These are phyloP conservation scores for Cerastis rubricosa DNA, from an alignment of 2,888 invertebrate genomes.

Conservation along the genomic window DNA sequence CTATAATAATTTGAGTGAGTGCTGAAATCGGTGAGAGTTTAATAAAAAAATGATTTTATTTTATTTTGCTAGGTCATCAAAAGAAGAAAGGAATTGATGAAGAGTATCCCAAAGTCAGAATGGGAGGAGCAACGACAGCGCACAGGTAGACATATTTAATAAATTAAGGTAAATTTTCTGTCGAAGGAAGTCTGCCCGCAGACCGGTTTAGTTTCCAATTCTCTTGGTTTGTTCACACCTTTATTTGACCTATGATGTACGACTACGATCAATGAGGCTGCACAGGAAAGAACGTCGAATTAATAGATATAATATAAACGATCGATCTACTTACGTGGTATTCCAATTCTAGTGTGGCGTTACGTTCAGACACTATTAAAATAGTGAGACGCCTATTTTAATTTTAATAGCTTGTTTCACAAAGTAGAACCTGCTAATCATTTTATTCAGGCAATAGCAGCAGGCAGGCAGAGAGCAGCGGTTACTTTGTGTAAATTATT, in stretches of 20 bases:
- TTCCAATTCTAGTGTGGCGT: neutral
- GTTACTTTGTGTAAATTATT: no score
- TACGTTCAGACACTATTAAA: neutral
- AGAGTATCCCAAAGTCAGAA: constrained; percentile 49
- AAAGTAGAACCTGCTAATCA: neutral
- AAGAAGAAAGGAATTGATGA: constrained; percentile 56
- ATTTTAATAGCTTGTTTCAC: neutral
- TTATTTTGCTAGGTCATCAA: constrained; percentile 58
- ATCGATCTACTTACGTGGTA: neutral
- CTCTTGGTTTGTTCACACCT: neutral
- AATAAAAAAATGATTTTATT: no score
- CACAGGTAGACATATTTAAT: constrained; percentile 43
- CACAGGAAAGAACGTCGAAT: neutral
- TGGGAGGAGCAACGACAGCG: constrained; percentile 48
- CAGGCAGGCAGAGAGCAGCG: no score
- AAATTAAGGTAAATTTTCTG: neutral
- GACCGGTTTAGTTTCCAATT: neutral
- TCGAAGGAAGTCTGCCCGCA: neutral
- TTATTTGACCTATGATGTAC: neutral
- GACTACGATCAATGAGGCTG: neutral
- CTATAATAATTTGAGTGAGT: neutral
- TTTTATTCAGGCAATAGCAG: neutral
- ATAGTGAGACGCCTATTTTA: no score
- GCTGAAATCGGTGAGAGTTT: neutral
- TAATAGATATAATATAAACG: neutral